Evolutionary conservation across 2,797 vertebrate species (phyloP).

Genomic region (Megaceryle alcyon): DNA sequence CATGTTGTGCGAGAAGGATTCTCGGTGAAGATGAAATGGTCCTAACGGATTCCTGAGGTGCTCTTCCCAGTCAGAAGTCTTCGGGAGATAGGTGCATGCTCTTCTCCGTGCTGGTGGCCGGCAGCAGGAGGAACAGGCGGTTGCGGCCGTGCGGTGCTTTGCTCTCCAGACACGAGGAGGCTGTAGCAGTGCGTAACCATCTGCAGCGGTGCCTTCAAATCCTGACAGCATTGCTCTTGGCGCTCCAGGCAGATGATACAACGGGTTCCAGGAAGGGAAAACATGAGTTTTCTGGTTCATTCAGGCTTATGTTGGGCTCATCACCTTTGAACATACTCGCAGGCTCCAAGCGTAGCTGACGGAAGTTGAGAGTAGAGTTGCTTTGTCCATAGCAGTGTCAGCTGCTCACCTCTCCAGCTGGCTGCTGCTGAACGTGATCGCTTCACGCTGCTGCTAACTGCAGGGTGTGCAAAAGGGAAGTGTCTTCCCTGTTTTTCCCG

Average conservation of each 20-base stretch:
- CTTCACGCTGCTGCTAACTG: not conserved
- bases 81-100: not conserved
- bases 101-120: not conserved
- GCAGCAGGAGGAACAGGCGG: not conserved
- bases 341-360: not conserved
- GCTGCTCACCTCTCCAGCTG: not conserved
- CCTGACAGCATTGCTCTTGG: not conserved
- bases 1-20: not conserved
- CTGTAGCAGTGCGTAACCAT: not conserved
- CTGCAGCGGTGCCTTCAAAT: not conserved
- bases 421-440: rapidly evolving
- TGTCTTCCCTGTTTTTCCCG: not conserved
- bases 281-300: not conserved
- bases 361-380: not conserved
- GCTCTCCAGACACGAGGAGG: not conserved
- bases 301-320: not conserved
- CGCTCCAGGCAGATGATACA: not conserved
- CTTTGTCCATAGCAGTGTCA: not conserved
- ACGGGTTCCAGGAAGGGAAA: not conserved
- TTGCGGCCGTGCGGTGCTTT: not conserved
- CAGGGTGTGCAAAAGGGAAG: not conserved
- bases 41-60: rapidly evolving
- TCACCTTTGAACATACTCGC: not conserved
- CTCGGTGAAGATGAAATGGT: not conserved
- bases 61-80: not conserved